Evolutionary conservation across 2,797 vertebrate species (phyloP).

Genomic region (Anas bernieri): DNA sequence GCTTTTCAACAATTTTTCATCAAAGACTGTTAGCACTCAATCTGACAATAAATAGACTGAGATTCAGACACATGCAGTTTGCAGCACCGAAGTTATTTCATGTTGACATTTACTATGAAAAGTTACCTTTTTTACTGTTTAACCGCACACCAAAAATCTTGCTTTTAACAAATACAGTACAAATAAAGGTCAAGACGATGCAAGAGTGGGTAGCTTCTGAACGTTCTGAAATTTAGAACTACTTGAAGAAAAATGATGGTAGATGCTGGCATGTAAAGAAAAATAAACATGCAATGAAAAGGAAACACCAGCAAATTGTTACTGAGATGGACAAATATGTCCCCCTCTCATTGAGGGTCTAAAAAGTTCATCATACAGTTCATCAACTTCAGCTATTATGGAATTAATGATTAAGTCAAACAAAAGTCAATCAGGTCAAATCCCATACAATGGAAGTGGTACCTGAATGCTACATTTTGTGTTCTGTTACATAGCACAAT

Average conservation of each 20-base stretch:
- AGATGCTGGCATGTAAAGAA: background rate
- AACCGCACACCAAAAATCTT: background rate
- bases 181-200: background rate
- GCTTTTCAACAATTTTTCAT: constrained; percentile 42
- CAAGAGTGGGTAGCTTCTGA: background rate
- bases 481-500: background rate
- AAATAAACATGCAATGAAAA: background rate
- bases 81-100: background rate
- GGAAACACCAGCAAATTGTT: background rate
- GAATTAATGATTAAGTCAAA: background rate
- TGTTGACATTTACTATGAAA: background rate
- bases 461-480: background rate
- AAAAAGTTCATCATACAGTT: too few relatives aligned
- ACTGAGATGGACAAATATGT: background rate
- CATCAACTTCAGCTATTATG: background rate
- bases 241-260: background rate
- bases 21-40: constrained; percentile 15
- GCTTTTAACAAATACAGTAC: background rate
- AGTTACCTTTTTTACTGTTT: background rate
- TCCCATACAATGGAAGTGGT: background rate
- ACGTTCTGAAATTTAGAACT: background rate
- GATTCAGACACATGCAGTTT: constrained; percentile 18
- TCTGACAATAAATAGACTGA: constrained; percentile 22
- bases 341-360: background rate
- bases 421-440: background rate